Base-by-base conservation (phyloP, 92 coral and sea anemone species). In the Porites rus region DNA sequence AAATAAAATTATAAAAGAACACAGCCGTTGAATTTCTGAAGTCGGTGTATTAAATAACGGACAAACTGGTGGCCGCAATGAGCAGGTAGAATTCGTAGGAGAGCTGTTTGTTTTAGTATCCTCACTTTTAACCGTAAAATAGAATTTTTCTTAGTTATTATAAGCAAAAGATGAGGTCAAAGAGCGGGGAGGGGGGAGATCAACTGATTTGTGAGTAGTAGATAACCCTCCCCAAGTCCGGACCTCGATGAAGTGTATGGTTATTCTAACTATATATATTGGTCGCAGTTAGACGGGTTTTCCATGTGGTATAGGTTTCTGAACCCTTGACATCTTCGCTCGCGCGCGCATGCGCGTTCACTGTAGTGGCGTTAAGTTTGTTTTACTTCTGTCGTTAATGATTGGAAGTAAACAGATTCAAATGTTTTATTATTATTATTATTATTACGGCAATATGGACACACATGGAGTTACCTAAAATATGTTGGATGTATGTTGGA, bases 141-240 rank as follows among this genome's bases (percentile, higher is more conserved):
- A 10, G 11, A 56, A 56, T 14, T 56, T 56, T 56, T 56, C 3
- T 72, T 12, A 25, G 6, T 38, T 31, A 17, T 71, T 10, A 5
- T 17, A 7, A 8, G 77, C 60, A 74, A 74, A 81, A 81, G 70
- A 59, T 38, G 78, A 81, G 86, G 78, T 81, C 86, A 19, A 58
- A 1, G 10, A 18, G 31, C 58, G 86, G 86, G 86, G 75, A 74
- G 86, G 86, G 77, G 86, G 50, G 10, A 16, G 8, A 59, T 71
- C 78, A 71, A 71, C 86, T 56, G 70, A 71, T 70, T 17, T 71
- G 53, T 38, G 67, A 58, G 69, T 50, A 78, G 86, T 56, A 65
- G 85, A 81, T 81, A 81, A 81, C 86, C 86, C 77, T 81, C 86
- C 86, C 86, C 86, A 71, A 43, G 59, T 81, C 86, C 86, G 86